Conservation (phyloP, 37 sponge, comb jelly and placozoan species). For the Axinella damicornis region DNA sequence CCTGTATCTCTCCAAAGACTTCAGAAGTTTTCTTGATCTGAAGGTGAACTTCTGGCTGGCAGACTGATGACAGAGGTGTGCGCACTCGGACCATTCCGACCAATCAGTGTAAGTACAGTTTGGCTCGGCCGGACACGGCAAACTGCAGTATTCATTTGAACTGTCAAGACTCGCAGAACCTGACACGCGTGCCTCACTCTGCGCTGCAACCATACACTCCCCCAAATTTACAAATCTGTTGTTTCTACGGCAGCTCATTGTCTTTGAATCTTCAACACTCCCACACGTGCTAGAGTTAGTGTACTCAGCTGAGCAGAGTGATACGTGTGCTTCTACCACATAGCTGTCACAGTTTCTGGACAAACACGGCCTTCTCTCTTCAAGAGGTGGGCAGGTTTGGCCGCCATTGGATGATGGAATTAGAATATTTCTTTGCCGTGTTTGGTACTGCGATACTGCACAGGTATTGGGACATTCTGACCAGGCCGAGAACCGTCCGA, state of each 20-base stretch:
- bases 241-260: constrained; percentile 15
- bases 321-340: neutral
- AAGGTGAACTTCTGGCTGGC: neutral
- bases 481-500: constrained; percentile 27
- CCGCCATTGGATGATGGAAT: constrained; percentile 14
- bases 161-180: neutral
- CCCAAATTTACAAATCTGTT: neutral
- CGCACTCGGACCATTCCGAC: constrained; percentile 16
- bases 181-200: neutral
- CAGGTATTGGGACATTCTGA: neutral
- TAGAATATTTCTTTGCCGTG: neutral
- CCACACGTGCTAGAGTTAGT: constrained; percentile 25
- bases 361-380: neutral
- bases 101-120: constrained; percentile 25
- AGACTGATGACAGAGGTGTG: neutral
- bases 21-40: neutral
- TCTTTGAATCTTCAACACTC: neutral
- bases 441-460: neutral
- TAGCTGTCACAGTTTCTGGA: neutral
- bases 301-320: neutral
- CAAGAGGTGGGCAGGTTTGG: constrained; percentile 16
- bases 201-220: neutral
- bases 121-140: constrained; percentile 8
- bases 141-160: neutral
- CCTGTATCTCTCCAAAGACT: neutral